Conservation (phyloP, 2,797 vertebrate species). For the Galago senegalensis region DNA sequence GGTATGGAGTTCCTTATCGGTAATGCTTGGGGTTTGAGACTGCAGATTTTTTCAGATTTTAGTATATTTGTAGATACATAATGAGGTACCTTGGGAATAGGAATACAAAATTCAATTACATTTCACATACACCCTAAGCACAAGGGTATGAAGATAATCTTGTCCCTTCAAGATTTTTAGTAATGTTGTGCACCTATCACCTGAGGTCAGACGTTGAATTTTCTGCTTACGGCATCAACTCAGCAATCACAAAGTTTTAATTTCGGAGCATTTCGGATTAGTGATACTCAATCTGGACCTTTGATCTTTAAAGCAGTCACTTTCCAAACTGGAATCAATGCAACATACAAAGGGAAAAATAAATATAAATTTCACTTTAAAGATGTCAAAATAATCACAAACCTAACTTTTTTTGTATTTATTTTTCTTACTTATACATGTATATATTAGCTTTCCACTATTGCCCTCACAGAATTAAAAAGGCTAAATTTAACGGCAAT, state of each 20-base stretch:
- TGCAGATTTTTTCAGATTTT: neutral
- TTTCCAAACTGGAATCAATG: neutral
- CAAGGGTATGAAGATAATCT: neutral
- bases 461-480: too few species aligned
- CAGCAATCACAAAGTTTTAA: neutral
- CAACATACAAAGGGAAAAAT: neutral
- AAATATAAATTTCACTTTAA: neutral
- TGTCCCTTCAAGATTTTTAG: neutral
- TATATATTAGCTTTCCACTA: too few species aligned
- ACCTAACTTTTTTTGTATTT: neutral
- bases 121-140: neutral
- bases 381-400: conserved; percentile 5
- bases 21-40: neutral
- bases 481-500: too few species aligned
- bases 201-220: neutral
- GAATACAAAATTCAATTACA: neutral
- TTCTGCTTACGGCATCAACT: neutral
- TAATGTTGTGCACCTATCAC: neutral
- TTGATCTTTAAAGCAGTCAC: neutral
- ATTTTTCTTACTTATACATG: too few species aligned
- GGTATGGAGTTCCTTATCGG: neutral
- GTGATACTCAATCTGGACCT: neutral
- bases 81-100: neutral
- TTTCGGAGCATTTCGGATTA: neutral
- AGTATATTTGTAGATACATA: neutral